Evolutionary conservation across 2,113 vertebrate species (phyloP).

Genomic region (Tragulus kanchil): DNA sequence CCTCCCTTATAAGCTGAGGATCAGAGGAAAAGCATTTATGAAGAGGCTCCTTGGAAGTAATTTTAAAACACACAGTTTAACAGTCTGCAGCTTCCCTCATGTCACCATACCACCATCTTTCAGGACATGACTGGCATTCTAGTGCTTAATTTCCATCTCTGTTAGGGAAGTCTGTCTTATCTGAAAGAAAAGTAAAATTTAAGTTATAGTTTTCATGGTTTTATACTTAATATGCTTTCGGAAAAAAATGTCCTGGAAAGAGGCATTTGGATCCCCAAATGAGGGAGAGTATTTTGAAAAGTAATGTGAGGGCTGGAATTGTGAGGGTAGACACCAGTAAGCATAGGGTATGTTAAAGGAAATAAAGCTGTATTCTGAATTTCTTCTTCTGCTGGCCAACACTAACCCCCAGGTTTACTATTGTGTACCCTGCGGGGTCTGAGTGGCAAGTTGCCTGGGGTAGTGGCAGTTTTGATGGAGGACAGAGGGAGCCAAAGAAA

Average conservation of each 20-base stretch:
- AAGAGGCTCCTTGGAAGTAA: background rate
- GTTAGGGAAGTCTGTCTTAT: background rate
- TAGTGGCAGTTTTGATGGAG: background rate
- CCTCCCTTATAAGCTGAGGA: constrained; percentile 19
- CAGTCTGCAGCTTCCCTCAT: background rate
- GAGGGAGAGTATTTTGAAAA: background rate
- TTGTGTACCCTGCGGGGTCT: background rate
- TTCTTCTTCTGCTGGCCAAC: background rate
- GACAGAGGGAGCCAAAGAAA: background rate
- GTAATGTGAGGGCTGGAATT: background rate
- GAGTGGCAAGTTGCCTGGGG: background rate
- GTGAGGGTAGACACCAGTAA: background rate
- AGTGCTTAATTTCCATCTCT: background rate
- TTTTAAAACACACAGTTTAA: background rate
- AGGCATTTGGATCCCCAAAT: constrained; percentile 2
- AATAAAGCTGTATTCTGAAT: background rate
- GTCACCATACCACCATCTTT: background rate
- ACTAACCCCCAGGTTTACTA: background rate
- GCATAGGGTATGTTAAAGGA: background rate
- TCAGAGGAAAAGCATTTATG: background rate
- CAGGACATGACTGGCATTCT: background rate
- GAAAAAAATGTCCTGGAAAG: too few species aligned
- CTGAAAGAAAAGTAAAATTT: constrained; percentile 14
- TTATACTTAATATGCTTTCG: too few species aligned
- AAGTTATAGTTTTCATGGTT: background rate